These are phyloP conservation scores for Yasuhikotakia modesta DNA, from an alignment of 2,797 vertebrate genomes.

Conservation along the genomic window DNA sequence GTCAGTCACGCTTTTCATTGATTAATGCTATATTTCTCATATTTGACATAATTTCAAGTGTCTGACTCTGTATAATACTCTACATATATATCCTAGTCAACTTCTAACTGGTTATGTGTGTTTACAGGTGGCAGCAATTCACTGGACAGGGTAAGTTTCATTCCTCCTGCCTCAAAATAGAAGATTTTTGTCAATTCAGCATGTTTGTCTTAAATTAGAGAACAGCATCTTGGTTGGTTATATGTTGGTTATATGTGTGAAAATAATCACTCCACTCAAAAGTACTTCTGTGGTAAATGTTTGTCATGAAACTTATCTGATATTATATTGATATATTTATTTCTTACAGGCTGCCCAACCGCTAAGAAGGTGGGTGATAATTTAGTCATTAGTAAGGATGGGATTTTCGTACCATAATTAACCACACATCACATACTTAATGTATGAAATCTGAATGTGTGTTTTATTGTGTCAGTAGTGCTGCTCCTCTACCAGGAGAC, in stretches of 20 bases:
- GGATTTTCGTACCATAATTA: not conserved
- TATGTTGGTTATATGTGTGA: not conserved
- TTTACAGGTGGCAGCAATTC: slow-evolving; percentile 30
- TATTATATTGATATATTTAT: not conserved
- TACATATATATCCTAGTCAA: too few species aligned
- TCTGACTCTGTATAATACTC: not conserved
- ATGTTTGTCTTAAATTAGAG: not conserved
- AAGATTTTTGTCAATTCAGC: not conserved
- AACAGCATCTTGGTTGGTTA: not conserved
- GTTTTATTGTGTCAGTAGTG: not conserved
- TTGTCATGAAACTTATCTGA: not conserved
- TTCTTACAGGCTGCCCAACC: slow-evolving; percentile 69
- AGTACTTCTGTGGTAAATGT: not conserved
- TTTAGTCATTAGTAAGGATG: slow-evolving; percentile 5
- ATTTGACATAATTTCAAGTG: not conserved
- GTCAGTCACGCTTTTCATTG: not conserved
- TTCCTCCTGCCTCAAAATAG: not conserved
- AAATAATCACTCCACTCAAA: not conserved
- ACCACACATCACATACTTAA: not conserved
- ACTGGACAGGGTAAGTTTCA: slow-evolving; percentile 48
- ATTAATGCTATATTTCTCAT: not conserved
- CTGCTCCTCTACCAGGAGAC: slow-evolving; percentile 46
- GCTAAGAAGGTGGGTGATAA: slow-evolving; percentile 72
- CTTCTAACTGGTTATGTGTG: slow-evolving; percentile 10
- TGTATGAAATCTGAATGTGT: not conserved